Conservation (phyloP, 2,113 vertebrate genomes). For the Dasyornis broadbenti region DNA sequence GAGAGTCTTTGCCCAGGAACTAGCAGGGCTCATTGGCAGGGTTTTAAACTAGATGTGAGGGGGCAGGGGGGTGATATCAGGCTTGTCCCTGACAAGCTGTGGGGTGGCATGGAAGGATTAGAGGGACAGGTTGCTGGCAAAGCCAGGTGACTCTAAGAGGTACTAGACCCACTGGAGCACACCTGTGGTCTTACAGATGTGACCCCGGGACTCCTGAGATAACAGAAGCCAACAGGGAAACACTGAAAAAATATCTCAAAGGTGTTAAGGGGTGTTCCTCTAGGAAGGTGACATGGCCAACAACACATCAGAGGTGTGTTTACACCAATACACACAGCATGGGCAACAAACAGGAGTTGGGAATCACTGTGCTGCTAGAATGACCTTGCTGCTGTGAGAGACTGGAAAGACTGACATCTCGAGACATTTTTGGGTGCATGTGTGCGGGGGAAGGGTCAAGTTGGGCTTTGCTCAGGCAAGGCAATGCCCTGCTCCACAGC, state of each 20-base stretch:
- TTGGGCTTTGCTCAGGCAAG: no score
- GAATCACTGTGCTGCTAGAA: not conserved
- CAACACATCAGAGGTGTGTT: not conserved
- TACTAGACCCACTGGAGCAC: not conserved
- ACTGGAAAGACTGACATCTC: no score
- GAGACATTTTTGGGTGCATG: no score
- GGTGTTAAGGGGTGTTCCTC: no score
- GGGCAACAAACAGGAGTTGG: not conserved
- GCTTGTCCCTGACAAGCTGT: not conserved
- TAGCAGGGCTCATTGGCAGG: not conserved
- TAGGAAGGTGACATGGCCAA: no score
- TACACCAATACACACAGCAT: not conserved
- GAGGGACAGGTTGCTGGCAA: not conserved
- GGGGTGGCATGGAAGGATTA: not conserved
- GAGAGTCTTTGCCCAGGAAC: not conserved
- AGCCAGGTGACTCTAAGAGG: not conserved
- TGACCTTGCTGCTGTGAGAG: not conserved
- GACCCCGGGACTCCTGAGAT: not conserved
- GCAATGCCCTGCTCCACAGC: no score
- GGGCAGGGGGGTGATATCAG: not conserved
- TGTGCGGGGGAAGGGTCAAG: no score
- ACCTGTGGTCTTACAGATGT: not conserved
- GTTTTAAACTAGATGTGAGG: not conserved
- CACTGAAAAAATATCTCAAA: no score
- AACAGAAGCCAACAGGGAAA: not conserved